Percentiles rank a stretch among this genome's conserved stretches.
Evolutionary conservation across 2,113 vertebrate species (phyloP).

Genomic region (Thunnus maccoyii): DNA sequence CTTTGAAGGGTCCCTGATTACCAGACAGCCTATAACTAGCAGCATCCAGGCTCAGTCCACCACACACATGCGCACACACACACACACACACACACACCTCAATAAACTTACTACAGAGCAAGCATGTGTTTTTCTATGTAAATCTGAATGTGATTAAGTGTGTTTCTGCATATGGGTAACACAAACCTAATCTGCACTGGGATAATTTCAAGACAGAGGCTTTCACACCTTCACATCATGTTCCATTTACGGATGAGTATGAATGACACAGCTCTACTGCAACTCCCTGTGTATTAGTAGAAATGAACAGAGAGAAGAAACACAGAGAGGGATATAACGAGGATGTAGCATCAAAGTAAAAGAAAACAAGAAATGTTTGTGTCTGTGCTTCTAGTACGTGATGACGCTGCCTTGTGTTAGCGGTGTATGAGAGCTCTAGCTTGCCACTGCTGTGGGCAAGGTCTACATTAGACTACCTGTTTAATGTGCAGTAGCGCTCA

Average conservation of each 20-base stretch:
- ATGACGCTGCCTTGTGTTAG: neutral
- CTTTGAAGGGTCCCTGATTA: constrained; percentile 69
- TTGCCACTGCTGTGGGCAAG: constrained; percentile 5
- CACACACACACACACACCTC: neutral
- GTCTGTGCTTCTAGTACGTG: neutral
- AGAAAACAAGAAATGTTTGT: neutral
- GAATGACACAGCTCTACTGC: neutral
- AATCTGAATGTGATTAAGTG: neutral
- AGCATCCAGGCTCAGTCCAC: constrained; percentile 13
- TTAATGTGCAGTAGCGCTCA: constrained; percentile 29
- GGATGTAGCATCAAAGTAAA: neutral
- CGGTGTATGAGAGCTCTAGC: neutral
- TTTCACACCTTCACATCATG: constrained; percentile 1
- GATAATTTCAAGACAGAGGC: neutral
- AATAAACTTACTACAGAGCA: constrained; percentile 3
- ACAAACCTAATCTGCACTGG: neutral
- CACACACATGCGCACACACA: no score
- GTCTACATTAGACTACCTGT: constrained; percentile 17
- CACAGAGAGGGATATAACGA: neutral
- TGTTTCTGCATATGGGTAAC: neutral
- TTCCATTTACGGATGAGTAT: neutral
- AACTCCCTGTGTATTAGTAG: neutral
- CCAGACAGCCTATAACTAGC: constrained; percentile 27
- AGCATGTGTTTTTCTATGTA: neutral
- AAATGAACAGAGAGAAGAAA: neutral